Base-by-base conservation (phyloP, 2,888 invertebrate genomes). In the Tetramorium bicarinatum region DNA sequence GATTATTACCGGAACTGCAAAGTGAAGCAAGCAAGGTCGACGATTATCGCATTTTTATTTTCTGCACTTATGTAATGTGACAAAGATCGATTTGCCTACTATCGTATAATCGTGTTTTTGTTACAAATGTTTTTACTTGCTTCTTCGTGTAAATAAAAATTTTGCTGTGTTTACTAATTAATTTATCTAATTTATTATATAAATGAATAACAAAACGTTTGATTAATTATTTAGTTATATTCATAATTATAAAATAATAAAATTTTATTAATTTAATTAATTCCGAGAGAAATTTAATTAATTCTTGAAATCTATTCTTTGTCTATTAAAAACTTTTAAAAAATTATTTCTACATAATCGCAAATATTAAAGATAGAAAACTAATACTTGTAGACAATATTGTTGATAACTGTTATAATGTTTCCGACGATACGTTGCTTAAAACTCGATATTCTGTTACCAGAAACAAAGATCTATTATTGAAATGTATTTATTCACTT, bases 31-130 rank as follows among this genome's bases (percentile, higher is more conserved):
- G 15, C n/a, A 67, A 77, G 56, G 29, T 67, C 54, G 11, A 34
- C 21, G 54, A 67, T 54, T 67, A 67, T 56, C 7, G 29, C 56
- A 44, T 56, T 67, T 56, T 67, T 77, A 21, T 54, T 25, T 13
- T 29, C 4, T 34, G 44, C 15, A 21, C 11, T 67, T 77, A 56
- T 15, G 15, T 77, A 44, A 64, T 25, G 11, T 41, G 15, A 18
- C 3, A 0, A 61, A 41, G 13, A 54, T n/a, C 25, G 52, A 52
- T 77, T 52, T 52, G 52, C 38, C 25, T 38, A 38, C 3, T 4
- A 7, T n/a, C n/a, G n/a, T n/a, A n/a, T n/a, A n/a, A n/a, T 29
- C 11, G 9, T 41, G 18, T 13, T 64, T 21, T 49, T 15, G 7
- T 15, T 38, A 25, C 18, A 52, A 64, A 25, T 11, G 3, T 34